Conservation (phyloP, 2,113 vertebrate genomes). For the Scophthalmus maximus region DNA sequence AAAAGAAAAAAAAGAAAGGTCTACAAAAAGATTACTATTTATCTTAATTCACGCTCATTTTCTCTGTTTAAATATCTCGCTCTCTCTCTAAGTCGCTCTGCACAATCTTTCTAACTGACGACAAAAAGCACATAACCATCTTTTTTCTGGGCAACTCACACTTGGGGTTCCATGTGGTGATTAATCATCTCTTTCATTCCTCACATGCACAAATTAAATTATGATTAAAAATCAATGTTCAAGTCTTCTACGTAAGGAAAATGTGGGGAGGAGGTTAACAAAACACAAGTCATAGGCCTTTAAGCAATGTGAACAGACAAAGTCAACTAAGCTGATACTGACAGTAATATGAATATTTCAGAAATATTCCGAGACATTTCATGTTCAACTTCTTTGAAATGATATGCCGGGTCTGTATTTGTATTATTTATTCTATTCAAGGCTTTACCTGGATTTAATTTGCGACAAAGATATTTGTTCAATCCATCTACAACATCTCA, state of each 20-base stretch:
- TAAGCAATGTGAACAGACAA: background rate
- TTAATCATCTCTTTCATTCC: slow-evolving; percentile 44
- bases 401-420: too few relatives aligned
- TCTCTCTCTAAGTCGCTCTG: background rate
- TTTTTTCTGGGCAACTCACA: slow-evolving; percentile 1
- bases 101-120: background rate
- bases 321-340: too few relatives aligned
- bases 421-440: too few relatives aligned
- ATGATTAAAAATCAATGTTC: slow-evolving; percentile 29
- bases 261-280: background rate
- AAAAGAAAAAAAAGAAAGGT: slow-evolving; percentile 25
- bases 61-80: slow-evolving; percentile 10
- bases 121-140: slow-evolving; percentile 15
- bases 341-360: too few relatives aligned
- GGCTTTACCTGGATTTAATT: too few relatives aligned
- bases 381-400: too few relatives aligned
- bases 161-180: slow-evolving; percentile 16
- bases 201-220: slow-evolving; percentile 17
- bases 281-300: background rate
- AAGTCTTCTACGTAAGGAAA: slow-evolving; percentile 7
- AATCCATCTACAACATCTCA: too few relatives aligned
- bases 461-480: too few relatives aligned
- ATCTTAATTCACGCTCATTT: slow-evolving; percentile 36
- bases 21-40: slow-evolving; percentile 20
- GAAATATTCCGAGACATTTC: too few relatives aligned